These are phyloP conservation scores for Leptodactylus fuscus DNA, from an alignment of 2,113 vertebrate genomes.

Conservation along the genomic window DNA sequence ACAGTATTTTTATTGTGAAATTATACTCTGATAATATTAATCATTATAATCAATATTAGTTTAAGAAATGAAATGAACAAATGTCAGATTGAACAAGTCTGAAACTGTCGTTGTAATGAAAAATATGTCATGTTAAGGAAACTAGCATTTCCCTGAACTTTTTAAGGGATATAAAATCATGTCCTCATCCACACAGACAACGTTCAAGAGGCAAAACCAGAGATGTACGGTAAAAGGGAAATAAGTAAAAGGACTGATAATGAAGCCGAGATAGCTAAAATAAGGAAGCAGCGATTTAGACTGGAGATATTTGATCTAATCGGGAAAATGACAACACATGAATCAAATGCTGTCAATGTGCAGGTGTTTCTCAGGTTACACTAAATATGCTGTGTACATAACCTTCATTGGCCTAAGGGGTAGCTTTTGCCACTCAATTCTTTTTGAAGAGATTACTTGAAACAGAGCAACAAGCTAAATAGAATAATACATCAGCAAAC, in stretches of 20 bases:
- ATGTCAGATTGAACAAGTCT: neutral
- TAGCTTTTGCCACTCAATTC: conserved; percentile 12
- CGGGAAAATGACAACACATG: conserved; percentile 19
- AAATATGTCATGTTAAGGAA: neutral
- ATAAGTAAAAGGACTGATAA: conserved; percentile 62
- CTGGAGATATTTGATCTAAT: conserved; percentile 25
- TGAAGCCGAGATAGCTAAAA: neutral
- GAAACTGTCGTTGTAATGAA: neutral
- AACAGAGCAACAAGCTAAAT: conserved; percentile 26
- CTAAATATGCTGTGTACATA: neutral
- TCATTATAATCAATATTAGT: too few relatives aligned
- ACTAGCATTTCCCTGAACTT: neutral
- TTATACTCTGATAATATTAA: neutral
- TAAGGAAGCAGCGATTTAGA: conserved; percentile 1
- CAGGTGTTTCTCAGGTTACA: conserved; percentile 23
- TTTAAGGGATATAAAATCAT: neutral
- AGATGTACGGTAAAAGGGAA: conserved; percentile 71
- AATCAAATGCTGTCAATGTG: neutral
- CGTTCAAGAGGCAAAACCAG: conserved; percentile 23
- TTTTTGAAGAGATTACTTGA: conserved; percentile 34
- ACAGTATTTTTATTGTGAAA: neutral
- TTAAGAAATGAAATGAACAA: neutral
- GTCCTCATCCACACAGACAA: conserved; percentile 17
- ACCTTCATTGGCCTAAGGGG: conserved; percentile 1
- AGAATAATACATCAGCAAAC: neutral